Conservation (phyloP, 2,797 vertebrate species). For the Toxotes lorentzi region DNA sequence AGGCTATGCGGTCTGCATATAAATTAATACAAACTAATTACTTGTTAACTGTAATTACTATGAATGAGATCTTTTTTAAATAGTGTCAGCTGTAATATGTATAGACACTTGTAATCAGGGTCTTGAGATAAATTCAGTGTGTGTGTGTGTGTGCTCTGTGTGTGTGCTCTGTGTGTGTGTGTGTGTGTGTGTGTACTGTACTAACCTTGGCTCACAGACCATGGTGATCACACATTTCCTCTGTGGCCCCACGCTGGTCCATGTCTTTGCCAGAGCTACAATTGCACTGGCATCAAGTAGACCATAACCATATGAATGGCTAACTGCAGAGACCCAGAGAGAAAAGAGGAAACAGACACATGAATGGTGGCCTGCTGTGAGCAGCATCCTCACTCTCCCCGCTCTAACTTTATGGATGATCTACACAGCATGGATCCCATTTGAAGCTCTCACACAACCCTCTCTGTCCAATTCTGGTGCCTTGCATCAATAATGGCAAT, state of each 20-base stretch:
- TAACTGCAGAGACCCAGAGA: slow-evolving; percentile 86
- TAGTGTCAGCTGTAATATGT: slow-evolving; percentile 16
- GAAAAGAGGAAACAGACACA: slow-evolving; percentile 21
- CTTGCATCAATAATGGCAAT: slow-evolving; percentile 21
- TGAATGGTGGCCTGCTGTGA: slow-evolving; percentile 54
- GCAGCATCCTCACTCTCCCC: slow-evolving; percentile 18
- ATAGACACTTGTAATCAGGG: slow-evolving; percentile 2
- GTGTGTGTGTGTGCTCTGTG: neutral
- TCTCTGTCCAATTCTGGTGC: slow-evolving; percentile 1
- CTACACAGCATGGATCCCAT: neutral
- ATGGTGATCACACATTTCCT: slow-evolving; percentile 92
- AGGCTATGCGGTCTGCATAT: slow-evolving; percentile 6
- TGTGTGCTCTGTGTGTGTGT: slow-evolving; percentile 5
- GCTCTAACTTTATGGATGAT: slow-evolving; percentile 19
- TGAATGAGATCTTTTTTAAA: neutral
- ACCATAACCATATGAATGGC: slow-evolving; percentile 97
- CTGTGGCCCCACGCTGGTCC: slow-evolving; percentile 93
- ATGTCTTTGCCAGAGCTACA: slow-evolving; percentile 91
- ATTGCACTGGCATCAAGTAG: slow-evolving; percentile 94
- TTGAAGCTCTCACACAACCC: slow-evolving; percentile 11
- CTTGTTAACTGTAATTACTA: slow-evolving; percentile 25
- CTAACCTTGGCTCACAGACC: slow-evolving; percentile 91
- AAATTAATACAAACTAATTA: slow-evolving; percentile 20
- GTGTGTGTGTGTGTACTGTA: slow-evolving; percentile 15
- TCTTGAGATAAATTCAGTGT: neutral